Conservation (phyloP, 2,797 vertebrate genomes). For the Danionella dracula region DNA sequence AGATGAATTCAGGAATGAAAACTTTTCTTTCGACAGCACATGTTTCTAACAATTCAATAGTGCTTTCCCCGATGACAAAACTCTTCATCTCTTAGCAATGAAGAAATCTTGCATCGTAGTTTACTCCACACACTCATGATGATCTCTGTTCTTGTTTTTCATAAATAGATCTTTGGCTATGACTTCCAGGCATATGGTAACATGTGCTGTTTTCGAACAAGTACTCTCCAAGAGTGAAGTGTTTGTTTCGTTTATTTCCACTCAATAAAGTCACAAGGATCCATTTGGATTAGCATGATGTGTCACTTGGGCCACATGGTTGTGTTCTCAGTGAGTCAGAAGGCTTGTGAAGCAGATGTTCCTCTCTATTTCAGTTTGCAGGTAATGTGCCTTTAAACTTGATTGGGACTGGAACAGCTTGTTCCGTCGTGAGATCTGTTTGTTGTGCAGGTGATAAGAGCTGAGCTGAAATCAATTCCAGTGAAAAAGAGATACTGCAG, state of each 20-base stretch:
- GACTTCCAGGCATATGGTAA: conserved; percentile 58
- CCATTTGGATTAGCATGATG: conserved; percentile 60
- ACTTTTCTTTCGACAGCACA: background rate
- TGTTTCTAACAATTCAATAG: background rate
- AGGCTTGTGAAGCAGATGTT: conserved; percentile 57
- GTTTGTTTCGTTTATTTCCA: conserved; percentile 56
- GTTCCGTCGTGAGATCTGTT: conserved; percentile 43
- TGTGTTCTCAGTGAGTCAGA: conserved; percentile 44
- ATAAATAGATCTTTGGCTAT: conserved; percentile 45
- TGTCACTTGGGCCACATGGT: conserved; percentile 58
- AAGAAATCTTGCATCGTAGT: too few relatives aligned
- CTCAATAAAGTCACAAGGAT: conserved; percentile 53
- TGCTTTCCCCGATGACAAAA: background rate
- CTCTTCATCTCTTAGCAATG: conserved; percentile 6
- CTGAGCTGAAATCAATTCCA: background rate
- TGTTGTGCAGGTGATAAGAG: conserved; percentile 22
- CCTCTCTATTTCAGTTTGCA: conserved; percentile 45
- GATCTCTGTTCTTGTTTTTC: background rate
- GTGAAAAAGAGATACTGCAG: background rate
- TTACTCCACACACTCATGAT: background rate
- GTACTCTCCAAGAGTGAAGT: conserved; percentile 56
- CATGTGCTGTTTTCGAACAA: conserved; percentile 59
- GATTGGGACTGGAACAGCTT: conserved; percentile 55
- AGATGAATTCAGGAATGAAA: background rate
- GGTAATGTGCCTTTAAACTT: conserved; percentile 58